Base-by-base conservation (phyloP, 2,113 vertebrate genomes). In the Uropsilus gracilis region DNA sequence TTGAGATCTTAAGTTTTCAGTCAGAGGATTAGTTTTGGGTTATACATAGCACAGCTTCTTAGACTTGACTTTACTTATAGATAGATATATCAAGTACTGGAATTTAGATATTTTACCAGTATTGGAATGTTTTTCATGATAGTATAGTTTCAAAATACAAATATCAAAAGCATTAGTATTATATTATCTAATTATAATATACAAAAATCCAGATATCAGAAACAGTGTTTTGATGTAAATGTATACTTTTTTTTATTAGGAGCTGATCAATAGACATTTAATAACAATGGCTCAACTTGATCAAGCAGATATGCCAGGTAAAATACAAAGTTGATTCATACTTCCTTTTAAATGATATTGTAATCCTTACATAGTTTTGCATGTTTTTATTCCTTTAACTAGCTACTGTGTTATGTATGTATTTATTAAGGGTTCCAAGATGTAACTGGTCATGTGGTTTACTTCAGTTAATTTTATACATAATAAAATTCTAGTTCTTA, bases 251-350 rank as follows among this genome's bases (percentile, higher is more conserved):
- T 55, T 97, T 44, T 97, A 89, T 96, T 97, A 99, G 99, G 99
- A 99, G 98, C 98, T 99, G 97, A 99, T 99, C 97, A 99, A 99
- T 98, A 99, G 99, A 96, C 99, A 99, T 98, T 98, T 99, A 97
- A 99, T 99, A 98, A 99, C 99, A 89, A 99, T 99, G 99, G 99
- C 99, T 97, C 99, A 99, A 97, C 99, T 99, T 89, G 99, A 99
- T 98, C 99, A 99, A 98, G 99, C 99, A 83, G 99, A 99, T 97
- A 99, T 99, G 98, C 98, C 99, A 98, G 99, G 99, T 99, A 98
- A 98, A 98, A 81, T 87, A 37, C 20, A 59, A 55, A 64, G 14
- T 88, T 80, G 64, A 69, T 72, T 87, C 39, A n/a, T 63, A 50
- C 28, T 93, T 85, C 8, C 71, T 59, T 93, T 95, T 77, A 72